Evolutionary conservation across 2,113 vertebrate species (phyloP), one percentile per base, ranked within the genome.

Genomic region (Fukomys damarensis): DNA sequence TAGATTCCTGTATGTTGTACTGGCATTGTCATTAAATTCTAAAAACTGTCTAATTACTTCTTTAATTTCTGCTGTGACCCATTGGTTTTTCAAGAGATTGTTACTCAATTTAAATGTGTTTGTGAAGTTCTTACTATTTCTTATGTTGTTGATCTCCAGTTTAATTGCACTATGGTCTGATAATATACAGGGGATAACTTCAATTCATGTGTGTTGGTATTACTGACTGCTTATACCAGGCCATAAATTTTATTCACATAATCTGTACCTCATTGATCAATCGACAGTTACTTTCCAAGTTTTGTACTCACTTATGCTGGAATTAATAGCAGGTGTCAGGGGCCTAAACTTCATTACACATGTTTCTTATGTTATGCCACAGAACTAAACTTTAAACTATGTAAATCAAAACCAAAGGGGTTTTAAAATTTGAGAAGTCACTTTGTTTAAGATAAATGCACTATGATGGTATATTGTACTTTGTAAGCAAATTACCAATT

Each of bases 191-290:
- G n/a, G n/a, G n/a, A n/a, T n/a, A n/a, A n/a, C n/a, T n/a, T n/a
- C n/a, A n/a, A n/a, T n/a, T 54, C 7, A 72, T 72, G 10, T 72
- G 38, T 72, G 20, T 72, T 72, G 38, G 22, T 17, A n/a, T 72
- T 41, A 72, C 38, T 72, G 38, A 41, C 19, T 72, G 70, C 70
- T 72, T 22, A 72, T 41, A 65, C 35, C 81, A 93, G 94, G 94
- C 93, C 72, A 89, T 94, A 95, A 96, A 95, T 96, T 94, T 96
- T 97, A 95, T 94, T 89, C 82, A 70, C 61, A 89, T 95, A 93
- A 95, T 89, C 38, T 80, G 84, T 86, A 66, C 91, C 38, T 58
- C 58, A 59, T 82, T 91, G 87, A 46, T 80, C 94, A 93, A 49
- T 87, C 86, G 52, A 84, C 65, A 0, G 88, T 93, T 66, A 72